These are phyloP conservation scores for Hypsopygia costalis DNA, from an alignment of 2,888 invertebrate species.

Conservation along the genomic window DNA sequence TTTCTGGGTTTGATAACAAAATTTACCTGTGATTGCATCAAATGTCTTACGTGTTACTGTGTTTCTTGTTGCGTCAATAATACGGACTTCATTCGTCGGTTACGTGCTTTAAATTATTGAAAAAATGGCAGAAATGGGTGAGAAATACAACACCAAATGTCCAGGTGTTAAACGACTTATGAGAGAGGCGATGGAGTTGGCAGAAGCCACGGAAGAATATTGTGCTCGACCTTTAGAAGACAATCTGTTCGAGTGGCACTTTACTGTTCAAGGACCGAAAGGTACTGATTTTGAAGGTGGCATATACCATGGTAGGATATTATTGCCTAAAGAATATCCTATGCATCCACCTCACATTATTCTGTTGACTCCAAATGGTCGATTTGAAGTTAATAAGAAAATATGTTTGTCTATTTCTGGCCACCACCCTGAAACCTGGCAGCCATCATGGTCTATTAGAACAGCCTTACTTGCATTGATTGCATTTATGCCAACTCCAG, in stretches of 20 bases:
- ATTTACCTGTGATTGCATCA: slow-evolving; percentile 49
- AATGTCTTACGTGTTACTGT: slow-evolving; percentile 41
- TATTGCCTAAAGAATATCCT: slow-evolving; percentile 96
- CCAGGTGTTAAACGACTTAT: slow-evolving; percentile 96
- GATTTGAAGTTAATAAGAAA: slow-evolving; percentile 96
- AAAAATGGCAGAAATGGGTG: slow-evolving; percentile 63
- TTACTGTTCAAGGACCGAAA: slow-evolving; percentile 94
- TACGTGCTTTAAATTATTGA: slow-evolving; percentile 17
- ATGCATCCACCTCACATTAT: slow-evolving; percentile 99
- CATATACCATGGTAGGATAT: slow-evolving; percentile 94
- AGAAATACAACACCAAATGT: slow-evolving; percentile 75
- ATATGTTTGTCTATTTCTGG: slow-evolving; percentile 97
- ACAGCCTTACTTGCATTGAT: slow-evolving; percentile 95
- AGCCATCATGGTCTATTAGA: slow-evolving; percentile 97
- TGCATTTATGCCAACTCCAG: slow-evolving; percentile 96
- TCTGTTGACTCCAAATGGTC: slow-evolving; percentile 94
- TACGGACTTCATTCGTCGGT: slow-evolving; percentile 18
- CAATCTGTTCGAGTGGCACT: slow-evolving; percentile 98
- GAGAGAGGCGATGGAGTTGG: slow-evolving; percentile 93
- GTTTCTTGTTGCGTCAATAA: slow-evolving; percentile 35
- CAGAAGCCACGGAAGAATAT: slow-evolving; percentile 93
- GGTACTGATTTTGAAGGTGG: slow-evolving; percentile 95
- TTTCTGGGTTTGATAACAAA: slow-evolving; percentile 42
- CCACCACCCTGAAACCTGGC: slow-evolving; percentile 99
- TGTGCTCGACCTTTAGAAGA: slow-evolving; percentile 95